Evolutionary conservation across 2,888 invertebrate species (phyloP).

Genomic region (Pyralis farinalis): DNA sequence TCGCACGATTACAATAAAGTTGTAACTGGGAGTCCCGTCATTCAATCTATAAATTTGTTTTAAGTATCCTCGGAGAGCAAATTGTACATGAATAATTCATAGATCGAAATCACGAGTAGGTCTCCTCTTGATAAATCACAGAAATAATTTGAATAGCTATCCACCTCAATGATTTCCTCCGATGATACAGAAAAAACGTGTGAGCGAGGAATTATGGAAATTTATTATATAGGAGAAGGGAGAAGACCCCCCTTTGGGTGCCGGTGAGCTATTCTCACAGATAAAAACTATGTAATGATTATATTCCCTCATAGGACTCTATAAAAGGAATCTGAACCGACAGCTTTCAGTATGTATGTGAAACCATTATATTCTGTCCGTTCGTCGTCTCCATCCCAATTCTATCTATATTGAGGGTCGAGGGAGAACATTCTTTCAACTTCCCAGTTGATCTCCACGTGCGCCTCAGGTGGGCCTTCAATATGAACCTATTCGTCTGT

Average conservation of each 20-base stretch:
- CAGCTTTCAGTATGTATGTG: too few species aligned
- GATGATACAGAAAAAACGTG: slow-evolving; percentile 28
- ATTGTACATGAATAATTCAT: background rate
- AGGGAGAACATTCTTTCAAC: too few species aligned
- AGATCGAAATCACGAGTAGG: background rate
- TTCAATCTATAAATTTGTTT: slow-evolving; percentile 2
- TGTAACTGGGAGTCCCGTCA: background rate
- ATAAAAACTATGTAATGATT: background rate
- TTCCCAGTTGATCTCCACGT: too few species aligned
- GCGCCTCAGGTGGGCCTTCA: too few species aligned
- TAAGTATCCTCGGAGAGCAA: background rate
- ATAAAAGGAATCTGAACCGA: too few species aligned
- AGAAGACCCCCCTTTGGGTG: slow-evolving; percentile 1
- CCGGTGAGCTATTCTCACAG: background rate
- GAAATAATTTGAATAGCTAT: slow-evolving; percentile 29
- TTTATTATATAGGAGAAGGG: slow-evolving; percentile 22
- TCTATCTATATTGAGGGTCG: too few species aligned
- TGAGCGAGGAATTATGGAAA: slow-evolving; percentile 29
- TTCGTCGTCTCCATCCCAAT: too few species aligned
- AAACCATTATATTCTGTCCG: too few species aligned
- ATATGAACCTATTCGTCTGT: too few species aligned
- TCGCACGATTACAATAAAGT: too few species aligned
- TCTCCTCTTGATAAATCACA: background rate
- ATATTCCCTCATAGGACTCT: too few species aligned
- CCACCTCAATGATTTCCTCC: slow-evolving; percentile 27